Conservation (phyloP, 2,888 invertebrate genomes). For the Drosophila helvetica region DNA sequence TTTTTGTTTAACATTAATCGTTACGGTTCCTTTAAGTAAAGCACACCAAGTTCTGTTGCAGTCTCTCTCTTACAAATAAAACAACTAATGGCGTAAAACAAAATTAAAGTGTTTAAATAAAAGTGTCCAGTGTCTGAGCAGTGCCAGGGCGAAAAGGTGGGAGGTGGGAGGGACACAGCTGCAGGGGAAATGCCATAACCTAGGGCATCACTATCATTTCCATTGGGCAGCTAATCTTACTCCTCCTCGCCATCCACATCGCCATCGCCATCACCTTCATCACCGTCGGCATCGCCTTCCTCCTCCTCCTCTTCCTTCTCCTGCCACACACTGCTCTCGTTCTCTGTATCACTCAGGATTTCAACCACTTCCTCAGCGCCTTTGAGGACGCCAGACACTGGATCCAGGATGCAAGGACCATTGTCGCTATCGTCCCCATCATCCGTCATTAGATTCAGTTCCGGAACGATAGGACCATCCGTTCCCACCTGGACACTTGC, state of each 20-base stretch:
- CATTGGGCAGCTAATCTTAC: constrained; percentile 12
- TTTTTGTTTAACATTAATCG: constrained; percentile 46
- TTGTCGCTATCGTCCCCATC: constrained; percentile 49
- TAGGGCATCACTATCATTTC: constrained; percentile 8
- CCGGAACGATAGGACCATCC: constrained; percentile 57
- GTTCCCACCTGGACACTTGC: constrained; percentile 53
- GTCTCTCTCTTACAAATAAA: constrained; percentile 73
- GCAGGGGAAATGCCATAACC: constrained; percentile 4
- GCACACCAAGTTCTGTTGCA: constrained; percentile 74
- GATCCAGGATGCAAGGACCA: neutral
- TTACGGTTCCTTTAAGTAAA: constrained; percentile 67
- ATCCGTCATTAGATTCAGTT: constrained; percentile 62
- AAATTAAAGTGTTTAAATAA: constrained; percentile 58
- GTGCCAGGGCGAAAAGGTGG: constrained; percentile 46
- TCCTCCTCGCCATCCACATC: constrained; percentile 62
- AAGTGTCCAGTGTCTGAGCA: constrained; percentile 47
- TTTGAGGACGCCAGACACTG: neutral
- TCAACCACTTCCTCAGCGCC: constrained; percentile 57
- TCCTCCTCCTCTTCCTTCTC: constrained; percentile 72
- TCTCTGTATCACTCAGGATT: constrained; percentile 69
- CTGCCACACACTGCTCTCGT: constrained; percentile 72
- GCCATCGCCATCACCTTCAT: too few species aligned
- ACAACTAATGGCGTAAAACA: constrained; percentile 65
- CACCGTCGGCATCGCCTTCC: constrained; percentile 33
- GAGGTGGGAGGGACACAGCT: neutral